phyloP scores from a whole-genome alignment of 2,888 invertebrate genomes.

The Ophion obscuratus region DNA sequence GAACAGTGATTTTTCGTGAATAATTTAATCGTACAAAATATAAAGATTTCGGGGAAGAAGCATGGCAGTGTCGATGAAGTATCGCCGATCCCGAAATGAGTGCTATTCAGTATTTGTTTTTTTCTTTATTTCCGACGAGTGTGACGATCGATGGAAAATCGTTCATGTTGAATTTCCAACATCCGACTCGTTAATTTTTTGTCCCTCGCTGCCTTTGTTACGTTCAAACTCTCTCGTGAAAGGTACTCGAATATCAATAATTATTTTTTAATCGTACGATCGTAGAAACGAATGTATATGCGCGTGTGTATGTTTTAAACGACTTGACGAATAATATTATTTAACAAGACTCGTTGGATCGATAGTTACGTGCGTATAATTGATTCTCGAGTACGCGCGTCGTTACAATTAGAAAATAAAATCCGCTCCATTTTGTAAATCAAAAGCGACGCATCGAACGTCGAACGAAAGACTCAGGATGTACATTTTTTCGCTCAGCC shows the following conservation, averaged over 20 bases:
- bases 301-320: neutral
- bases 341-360: neutral
- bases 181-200: neutral
- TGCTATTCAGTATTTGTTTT: constrained; percentile 33
- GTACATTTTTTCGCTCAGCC: neutral
- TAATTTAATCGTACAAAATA: neutral
- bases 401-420: neutral
- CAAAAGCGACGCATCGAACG: neutral
- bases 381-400: neutral
- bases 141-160: constrained; percentile 2
- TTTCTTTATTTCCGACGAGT: neutral
- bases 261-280: neutral
- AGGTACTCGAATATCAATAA: neutral
- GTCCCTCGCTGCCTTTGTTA: neutral
- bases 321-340: neutral
- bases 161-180: neutral
- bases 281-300: neutral
- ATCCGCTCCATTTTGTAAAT: constrained; percentile 7
- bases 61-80: neutral
- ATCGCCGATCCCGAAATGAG: constrained; percentile 1
- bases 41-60: neutral
- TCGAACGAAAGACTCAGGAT: constrained; percentile 6
- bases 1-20: neutral
- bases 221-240: neutral
- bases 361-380: constrained; percentile 11